A percentile compares a stretch with the other conserved stretches of the same genome.
Evolutionary conservation across 2,797 vertebrate species (phyloP).

Genomic region (Coilia nasus): DNA sequence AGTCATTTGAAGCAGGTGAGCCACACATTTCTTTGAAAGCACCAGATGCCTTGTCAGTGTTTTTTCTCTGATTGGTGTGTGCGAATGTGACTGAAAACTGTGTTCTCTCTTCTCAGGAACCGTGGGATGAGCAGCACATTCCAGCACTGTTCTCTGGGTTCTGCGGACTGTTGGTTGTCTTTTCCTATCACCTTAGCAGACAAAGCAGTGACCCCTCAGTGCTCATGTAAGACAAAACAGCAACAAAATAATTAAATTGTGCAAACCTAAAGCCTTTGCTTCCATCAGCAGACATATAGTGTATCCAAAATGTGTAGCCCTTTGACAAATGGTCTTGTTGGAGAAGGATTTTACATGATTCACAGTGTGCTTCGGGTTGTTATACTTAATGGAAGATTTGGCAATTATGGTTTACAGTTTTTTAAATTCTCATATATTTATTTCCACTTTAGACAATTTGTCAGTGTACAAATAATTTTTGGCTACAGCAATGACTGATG

Average conservation of each 20-base stretch:
- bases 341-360: no score
- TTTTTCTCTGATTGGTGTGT: not conserved
- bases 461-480: no score
- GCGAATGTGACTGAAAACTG: not conserved
- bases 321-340: no score
- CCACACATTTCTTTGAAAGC: not conserved
- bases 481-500: no score
- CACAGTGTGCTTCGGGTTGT: no score
- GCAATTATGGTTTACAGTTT: no score
- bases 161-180: constrained; percentile 91
- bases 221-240: constrained; percentile 81
- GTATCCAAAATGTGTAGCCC: no score
- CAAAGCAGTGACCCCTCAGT: constrained; percentile 95
- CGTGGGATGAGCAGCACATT: constrained; percentile 95
- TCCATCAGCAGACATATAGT: not conserved
- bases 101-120: constrained; percentile 78
- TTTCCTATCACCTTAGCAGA: constrained; percentile 95
- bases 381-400: no score
- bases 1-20: not conserved
- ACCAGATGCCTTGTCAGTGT: not conserved
- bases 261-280: not conserved
- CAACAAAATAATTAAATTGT: not conserved
- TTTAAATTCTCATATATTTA: no score
- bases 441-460: no score
- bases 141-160: constrained; percentile 94